phyloP scores from a whole-genome alignment of 2,888 invertebrate genomes.

The Miltochrista miniata region DNA sequence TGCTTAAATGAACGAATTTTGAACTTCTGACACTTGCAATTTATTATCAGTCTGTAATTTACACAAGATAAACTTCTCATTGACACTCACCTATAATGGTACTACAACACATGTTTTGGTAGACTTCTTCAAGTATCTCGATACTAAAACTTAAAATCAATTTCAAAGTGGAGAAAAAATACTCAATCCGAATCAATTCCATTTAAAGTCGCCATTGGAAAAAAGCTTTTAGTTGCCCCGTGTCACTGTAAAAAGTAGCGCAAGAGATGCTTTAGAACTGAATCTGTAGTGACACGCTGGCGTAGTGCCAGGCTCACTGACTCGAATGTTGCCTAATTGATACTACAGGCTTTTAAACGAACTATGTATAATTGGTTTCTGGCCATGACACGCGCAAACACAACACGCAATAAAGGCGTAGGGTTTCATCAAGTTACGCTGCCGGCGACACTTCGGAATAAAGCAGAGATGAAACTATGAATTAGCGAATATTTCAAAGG shows the following conservation, averaged over 20 bases:
- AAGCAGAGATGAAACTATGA: neutral
- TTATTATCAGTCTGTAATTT: too few species aligned
- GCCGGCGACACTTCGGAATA: constrained; percentile 11
- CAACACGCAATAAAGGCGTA: constrained; percentile 16
- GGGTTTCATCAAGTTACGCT: constrained; percentile 16
- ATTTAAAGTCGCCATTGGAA: constrained; percentile 12
- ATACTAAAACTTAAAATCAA: too few species aligned
- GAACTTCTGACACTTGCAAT: too few species aligned
- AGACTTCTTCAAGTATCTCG: too few species aligned
- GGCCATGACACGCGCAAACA: constrained; percentile 24
- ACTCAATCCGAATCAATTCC: constrained; percentile 7
- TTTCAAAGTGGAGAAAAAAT: too few species aligned
- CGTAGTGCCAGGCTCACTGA: constrained; percentile 24
- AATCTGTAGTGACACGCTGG: constrained; percentile 11
- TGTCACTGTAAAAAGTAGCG: constrained; percentile 20
- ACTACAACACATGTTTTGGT: too few species aligned
- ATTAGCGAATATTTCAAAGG: constrained; percentile 1
- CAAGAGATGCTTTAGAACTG: constrained; percentile 24
- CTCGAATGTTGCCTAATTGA: constrained; percentile 29
- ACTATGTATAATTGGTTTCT: constrained; percentile 38
- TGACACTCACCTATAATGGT: too few species aligned
- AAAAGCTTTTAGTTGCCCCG: constrained; percentile 14
- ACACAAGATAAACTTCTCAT: too few species aligned
- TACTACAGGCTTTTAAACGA: constrained; percentile 33
- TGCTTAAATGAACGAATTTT: too few species aligned